phyloP scores from a whole-genome alignment of 2,797 vertebrate genomes.

The Acanthurus leucopareius region DNA sequence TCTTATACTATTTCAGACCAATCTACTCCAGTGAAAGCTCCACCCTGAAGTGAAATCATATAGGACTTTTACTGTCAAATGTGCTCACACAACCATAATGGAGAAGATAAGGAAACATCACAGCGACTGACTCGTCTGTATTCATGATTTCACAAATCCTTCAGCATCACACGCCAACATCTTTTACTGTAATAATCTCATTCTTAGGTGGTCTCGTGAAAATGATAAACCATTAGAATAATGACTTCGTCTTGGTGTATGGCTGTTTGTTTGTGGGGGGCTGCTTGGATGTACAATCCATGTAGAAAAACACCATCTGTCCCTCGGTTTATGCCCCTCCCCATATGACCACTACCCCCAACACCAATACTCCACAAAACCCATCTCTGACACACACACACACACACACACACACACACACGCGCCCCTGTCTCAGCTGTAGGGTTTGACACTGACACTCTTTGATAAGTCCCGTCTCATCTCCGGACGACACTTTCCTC shows the following conservation, averaged over 20 bases:
- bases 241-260: slow-evolving; percentile 13
- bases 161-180: slow-evolving; percentile 16
- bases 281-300: slow-evolving; percentile 46
- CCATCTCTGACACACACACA: not conserved
- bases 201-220: not conserved
- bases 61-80: not conserved
- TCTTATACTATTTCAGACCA: not conserved
- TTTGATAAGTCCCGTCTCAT: slow-evolving; percentile 26
- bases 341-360: slow-evolving; percentile 49
- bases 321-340: slow-evolving; percentile 55
- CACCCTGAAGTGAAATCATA: too few relatives aligned
- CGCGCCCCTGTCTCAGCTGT: slow-evolving; percentile 22
- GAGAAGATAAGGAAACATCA: not conserved
- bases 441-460: slow-evolving; percentile 42
- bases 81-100: not conserved
- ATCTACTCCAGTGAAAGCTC: slow-evolving; percentile 1
- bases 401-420: not conserved
- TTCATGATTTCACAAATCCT: not conserved
- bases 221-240: slow-evolving; percentile 13
- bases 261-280: slow-evolving; percentile 28
- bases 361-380: slow-evolving; percentile 29
- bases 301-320: slow-evolving; percentile 84
- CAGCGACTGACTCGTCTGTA: not conserved
- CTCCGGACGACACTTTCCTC: slow-evolving; percentile 10
- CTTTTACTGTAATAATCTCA: slow-evolving; percentile 21